phyloP scores from a whole-genome alignment of 2,797 vertebrate species.

The Valencia hispanica region DNA sequence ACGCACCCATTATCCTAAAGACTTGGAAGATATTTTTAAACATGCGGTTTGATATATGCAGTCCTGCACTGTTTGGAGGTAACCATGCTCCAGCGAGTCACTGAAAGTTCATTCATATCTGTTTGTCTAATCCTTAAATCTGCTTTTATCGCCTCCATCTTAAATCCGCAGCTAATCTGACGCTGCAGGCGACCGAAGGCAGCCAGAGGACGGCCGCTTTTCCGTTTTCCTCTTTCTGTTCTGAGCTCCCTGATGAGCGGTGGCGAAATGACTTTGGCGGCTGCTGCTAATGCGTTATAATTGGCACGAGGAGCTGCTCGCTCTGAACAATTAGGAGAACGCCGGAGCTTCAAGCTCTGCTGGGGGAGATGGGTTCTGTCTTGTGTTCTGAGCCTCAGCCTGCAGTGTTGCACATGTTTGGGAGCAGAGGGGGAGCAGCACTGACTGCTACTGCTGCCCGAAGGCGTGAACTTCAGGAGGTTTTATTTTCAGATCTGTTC shows the following conservation, averaged over 20 bases:
- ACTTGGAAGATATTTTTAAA: no score
- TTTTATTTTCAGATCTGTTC: slow-evolving; percentile 1
- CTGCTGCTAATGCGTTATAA: slow-evolving; percentile 58
- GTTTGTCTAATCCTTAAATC: slow-evolving; percentile 55
- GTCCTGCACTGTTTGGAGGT: no score
- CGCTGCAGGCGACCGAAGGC: slow-evolving; percentile 39
- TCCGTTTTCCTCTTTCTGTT: slow-evolving; percentile 33
- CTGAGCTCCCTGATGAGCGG: slow-evolving; percentile 53
- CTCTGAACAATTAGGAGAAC: slow-evolving; percentile 61
- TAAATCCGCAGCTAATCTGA: slow-evolving; percentile 44
- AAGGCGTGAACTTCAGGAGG: slow-evolving; percentile 1
- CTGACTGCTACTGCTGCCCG: slow-evolving; percentile 32
- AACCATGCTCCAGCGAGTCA: slow-evolving; percentile 40
- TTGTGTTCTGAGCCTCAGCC: slow-evolving; percentile 22
- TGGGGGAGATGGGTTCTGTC: slow-evolving; percentile 29
- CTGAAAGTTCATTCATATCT: slow-evolving; percentile 47
- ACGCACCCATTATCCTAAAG: no score
- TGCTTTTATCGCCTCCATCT: slow-evolving; percentile 51
- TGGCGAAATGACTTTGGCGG: slow-evolving; percentile 54
- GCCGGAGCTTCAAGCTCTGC: slow-evolving; percentile 45
- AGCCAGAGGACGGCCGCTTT: slow-evolving; percentile 10
- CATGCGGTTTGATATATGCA: no score
- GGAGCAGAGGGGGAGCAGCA: background rate
- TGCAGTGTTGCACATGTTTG: slow-evolving; percentile 19
- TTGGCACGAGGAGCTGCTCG: slow-evolving; percentile 50